Conservation (phyloP, 2,888 invertebrate genomes). For the Dryobotodes eremita region DNA sequence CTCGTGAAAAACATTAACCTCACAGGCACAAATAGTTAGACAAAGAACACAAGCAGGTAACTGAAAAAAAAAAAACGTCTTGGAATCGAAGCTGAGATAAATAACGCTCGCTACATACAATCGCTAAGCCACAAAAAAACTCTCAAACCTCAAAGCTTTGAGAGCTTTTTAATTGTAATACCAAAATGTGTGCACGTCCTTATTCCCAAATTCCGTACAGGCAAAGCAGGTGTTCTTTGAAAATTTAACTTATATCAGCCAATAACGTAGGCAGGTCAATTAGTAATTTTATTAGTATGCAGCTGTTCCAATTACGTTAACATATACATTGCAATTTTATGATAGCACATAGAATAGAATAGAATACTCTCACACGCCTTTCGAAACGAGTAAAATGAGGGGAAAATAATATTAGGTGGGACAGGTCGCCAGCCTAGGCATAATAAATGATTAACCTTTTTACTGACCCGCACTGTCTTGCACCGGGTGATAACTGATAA, state of each 20-base stretch:
- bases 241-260: background rate
- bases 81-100: too few relatives aligned
- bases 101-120: background rate
- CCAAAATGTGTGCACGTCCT: background rate
- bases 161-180: background rate
- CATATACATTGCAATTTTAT: background rate
- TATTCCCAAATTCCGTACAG: background rate
- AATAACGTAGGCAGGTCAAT: background rate
- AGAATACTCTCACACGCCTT: background rate
- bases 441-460: constrained; percentile 22
- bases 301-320: constrained; percentile 14
- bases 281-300: background rate
- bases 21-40: background rate
- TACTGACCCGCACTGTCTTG: constrained; percentile 13
- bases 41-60: too few relatives aligned
- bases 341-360: background rate
- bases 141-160: too few relatives aligned
- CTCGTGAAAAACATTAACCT: background rate
- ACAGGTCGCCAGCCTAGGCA: background rate
- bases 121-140: background rate
- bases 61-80: too few relatives aligned
- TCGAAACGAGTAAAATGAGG: background rate
- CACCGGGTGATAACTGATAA: constrained; percentile 26
- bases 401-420: background rate
- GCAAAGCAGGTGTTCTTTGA: background rate